phyloP scores from a whole-genome alignment of 2,113 vertebrate genomes.

The Dipodomys spectabilis region DNA sequence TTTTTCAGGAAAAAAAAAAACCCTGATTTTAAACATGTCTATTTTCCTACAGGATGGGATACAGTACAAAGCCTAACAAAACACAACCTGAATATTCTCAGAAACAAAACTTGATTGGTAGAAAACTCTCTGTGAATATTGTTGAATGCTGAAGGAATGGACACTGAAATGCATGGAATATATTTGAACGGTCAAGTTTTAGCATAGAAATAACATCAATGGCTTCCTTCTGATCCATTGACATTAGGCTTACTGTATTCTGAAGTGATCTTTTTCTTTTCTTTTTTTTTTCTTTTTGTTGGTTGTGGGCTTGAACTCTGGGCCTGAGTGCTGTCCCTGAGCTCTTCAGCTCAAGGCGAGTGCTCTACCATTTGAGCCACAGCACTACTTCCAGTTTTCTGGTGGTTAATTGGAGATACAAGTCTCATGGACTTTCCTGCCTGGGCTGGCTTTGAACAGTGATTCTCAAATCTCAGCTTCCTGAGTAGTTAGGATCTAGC shows the following conservation, averaged over 20 bases:
- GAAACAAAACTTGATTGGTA: conserved; percentile 43
- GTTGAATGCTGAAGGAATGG: neutral
- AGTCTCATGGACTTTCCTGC: no score
- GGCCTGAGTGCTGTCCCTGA: no score
- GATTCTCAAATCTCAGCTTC: no score
- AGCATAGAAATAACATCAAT: neutral
- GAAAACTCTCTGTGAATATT: neutral
- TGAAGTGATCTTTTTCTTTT: conserved; percentile 33
- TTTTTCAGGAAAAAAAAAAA: conserved; percentile 26
- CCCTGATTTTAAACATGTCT: neutral
- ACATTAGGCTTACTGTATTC: neutral
- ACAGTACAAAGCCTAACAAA: neutral
- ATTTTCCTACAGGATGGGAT: neutral
- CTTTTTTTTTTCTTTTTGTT: no score
- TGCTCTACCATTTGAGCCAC: no score
- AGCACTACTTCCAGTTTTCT: no score
- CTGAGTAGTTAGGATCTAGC: no score
- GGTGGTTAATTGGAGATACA: no score
- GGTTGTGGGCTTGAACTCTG: no score
- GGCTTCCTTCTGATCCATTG: neutral
- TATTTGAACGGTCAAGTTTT: neutral
- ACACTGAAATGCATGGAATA: neutral
- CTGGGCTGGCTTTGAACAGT: no score
- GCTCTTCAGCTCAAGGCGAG: no score
- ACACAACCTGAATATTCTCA: conserved; percentile 15